Evolutionary conservation across 2,113 vertebrate species (phyloP).

Genomic region (Bagarius yarrelli): DNA sequence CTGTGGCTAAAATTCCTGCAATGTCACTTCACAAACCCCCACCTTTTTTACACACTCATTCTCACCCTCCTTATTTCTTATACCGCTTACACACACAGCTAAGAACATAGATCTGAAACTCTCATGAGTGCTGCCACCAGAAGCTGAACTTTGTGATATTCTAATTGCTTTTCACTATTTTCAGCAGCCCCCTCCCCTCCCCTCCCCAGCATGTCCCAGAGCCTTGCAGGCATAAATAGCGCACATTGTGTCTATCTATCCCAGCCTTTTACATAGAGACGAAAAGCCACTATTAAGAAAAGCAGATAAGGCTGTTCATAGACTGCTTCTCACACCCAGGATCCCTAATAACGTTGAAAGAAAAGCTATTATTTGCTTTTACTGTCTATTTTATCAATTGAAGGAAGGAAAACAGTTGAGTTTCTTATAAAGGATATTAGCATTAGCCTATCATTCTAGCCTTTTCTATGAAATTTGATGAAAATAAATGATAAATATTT

Average conservation of each 20-base stretch:
- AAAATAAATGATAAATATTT: no score
- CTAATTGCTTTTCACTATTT: constrained; percentile 59
- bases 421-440: not conserved
- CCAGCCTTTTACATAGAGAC: constrained; percentile 43
- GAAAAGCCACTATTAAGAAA: constrained; percentile 32
- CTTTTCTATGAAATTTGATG: not conserved
- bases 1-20: constrained; percentile 41
- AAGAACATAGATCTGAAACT: constrained; percentile 36
- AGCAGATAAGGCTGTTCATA: constrained; percentile 31
- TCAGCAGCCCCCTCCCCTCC: constrained; percentile 43
- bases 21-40: constrained; percentile 39
- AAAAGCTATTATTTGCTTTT: not conserved
- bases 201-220: constrained; percentile 34
- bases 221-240: constrained; percentile 47
- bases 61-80: constrained; percentile 25
- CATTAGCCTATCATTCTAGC: not conserved
- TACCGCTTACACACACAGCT: constrained; percentile 31
- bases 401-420: not conserved
- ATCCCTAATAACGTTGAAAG: not conserved
- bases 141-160: constrained; percentile 56
- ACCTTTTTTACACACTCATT: constrained; percentile 19
- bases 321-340: constrained; percentile 14
- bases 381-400: not conserved
- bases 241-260: constrained; percentile 31
- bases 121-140: constrained; percentile 46